These are phyloP conservation scores for Bombus pyrosoma DNA, from an alignment of 1,140 invertebrate species.

Conservation along the genomic window DNA sequence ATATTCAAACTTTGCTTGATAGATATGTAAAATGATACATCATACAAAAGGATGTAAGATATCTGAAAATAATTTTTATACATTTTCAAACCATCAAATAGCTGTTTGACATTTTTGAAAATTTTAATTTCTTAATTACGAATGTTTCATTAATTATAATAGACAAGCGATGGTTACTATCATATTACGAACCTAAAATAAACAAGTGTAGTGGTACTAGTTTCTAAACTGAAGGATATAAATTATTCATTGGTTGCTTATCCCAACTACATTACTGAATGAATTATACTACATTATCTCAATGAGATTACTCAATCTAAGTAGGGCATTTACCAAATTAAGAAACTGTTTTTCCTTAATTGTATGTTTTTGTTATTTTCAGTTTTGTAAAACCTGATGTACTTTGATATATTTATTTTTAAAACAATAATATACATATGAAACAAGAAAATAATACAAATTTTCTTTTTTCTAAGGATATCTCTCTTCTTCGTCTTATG, in stretches of 20 bases:
- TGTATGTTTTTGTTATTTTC: not conserved
- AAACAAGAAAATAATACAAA: too few relatives aligned
- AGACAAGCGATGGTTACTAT: not conserved
- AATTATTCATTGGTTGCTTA: not conserved
- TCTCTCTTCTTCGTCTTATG: too few relatives aligned
- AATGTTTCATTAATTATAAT: too few relatives aligned
- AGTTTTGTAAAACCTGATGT: not conserved
- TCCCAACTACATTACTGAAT: too few relatives aligned
- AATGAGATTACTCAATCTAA: not conserved
- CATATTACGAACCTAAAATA: not conserved
- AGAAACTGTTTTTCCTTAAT: not conserved
- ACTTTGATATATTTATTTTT: not conserved
- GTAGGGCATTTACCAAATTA: not conserved
- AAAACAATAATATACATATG: too few relatives aligned
- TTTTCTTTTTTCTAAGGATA: too few relatives aligned
- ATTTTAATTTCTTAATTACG: not conserved
- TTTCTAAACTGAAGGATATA: not conserved
- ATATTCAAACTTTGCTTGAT: not conserved
- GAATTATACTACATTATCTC: too few relatives aligned
- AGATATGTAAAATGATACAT: not conserved
- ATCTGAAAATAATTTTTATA: not conserved
- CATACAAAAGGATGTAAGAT: not conserved
- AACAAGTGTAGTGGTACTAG: not conserved
- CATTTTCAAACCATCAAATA: not conserved
- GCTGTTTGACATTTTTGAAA: not conserved